A percentile compares a stretch with the other conserved stretches of the same genome.
These are phyloP conservation scores for Heliconius eleuchia DNA, from an alignment of 1,140 invertebrate species.

Conservation along the genomic window DNA sequence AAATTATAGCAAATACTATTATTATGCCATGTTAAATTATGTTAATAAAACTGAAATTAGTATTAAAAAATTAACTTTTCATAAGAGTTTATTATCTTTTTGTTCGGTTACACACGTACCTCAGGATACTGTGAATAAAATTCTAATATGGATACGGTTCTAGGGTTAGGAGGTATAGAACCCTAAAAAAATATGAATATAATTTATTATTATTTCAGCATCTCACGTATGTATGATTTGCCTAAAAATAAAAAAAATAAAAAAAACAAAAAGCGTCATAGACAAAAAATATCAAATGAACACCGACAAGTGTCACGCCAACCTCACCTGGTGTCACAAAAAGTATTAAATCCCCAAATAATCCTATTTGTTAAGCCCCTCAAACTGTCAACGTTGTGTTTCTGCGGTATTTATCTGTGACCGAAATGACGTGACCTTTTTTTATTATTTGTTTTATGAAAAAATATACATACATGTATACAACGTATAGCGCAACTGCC, in stretches of 20 bases:
- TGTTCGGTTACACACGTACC: no score
- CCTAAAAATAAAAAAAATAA: background rate
- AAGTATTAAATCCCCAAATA: slow-evolving; percentile 34
- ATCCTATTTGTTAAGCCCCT: slow-evolving; percentile 35
- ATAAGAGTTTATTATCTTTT: no score
- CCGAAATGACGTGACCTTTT: slow-evolving; percentile 6
- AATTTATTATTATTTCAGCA: background rate
- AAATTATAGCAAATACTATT: no score
- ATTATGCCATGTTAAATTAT: no score
- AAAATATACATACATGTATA: background rate
- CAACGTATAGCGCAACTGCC: no score
- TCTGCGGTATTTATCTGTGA: slow-evolving; percentile 10
- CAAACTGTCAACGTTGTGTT: slow-evolving; percentile 34
- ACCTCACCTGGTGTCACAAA: slow-evolving; percentile 27
- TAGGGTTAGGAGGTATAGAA: no score
- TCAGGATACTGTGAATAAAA: no score
- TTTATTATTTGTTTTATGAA: background rate
- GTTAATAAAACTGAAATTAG: no score
- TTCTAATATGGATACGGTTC: no score
- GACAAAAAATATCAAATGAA: background rate
- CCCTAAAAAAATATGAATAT: no score
- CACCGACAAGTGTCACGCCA: slow-evolving; percentile 32
- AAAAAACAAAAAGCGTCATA: background rate
- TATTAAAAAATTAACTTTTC: no score
- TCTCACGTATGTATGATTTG: no score